A percentile compares a stretch with the other conserved stretches of the same genome.
Conservation (phyloP, 2,797 vertebrate species). For the Myripristis jacobus region DNA sequence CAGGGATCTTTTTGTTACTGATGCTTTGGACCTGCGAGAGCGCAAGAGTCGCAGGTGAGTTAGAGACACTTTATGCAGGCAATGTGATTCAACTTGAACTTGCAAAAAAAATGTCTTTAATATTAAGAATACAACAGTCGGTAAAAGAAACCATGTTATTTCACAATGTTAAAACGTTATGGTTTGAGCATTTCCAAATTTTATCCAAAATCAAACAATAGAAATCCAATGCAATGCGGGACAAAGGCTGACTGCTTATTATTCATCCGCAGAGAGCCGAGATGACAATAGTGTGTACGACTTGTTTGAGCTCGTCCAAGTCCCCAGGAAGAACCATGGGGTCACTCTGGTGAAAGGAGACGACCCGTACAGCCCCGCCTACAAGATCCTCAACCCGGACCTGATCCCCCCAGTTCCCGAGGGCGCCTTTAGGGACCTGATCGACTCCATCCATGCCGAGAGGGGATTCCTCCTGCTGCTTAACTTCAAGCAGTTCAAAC, state of each 20-base stretch:
- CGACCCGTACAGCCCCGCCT: slow-evolving; percentile 88
- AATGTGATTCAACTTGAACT: background rate
- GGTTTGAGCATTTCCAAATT: background rate
- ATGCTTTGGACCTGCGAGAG: slow-evolving; percentile 81
- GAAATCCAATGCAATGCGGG: background rate
- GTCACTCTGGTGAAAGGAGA: slow-evolving; percentile 93
- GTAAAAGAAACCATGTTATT: too few species aligned
- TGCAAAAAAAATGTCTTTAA: background rate
- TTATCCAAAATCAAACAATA: slow-evolving; percentile 6
- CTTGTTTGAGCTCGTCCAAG: slow-evolving; percentile 91
- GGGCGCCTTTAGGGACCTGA: slow-evolving; percentile 85
- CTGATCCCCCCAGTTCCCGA: slow-evolving; percentile 90
- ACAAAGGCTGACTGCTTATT: slow-evolving; percentile 52
- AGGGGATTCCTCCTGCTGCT: slow-evolving; percentile 94
- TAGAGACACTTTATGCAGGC: background rate
- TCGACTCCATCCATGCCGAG: slow-evolving; percentile 85
- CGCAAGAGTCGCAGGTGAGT: slow-evolving; percentile 90
- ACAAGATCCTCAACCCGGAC: slow-evolving; percentile 93
- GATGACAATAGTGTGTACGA: slow-evolving; percentile 91
- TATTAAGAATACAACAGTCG: too few species aligned
- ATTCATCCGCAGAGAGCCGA: slow-evolving; percentile 77
- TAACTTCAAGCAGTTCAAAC: slow-evolving; percentile 91
- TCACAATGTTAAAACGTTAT: background rate
- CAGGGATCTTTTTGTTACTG: slow-evolving; percentile 85
- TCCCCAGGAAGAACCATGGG: slow-evolving; percentile 91